These are phyloP conservation scores for Tachysurus fulvidraco DNA, from an alignment of 2,113 vertebrate species.

Conservation along the genomic window DNA sequence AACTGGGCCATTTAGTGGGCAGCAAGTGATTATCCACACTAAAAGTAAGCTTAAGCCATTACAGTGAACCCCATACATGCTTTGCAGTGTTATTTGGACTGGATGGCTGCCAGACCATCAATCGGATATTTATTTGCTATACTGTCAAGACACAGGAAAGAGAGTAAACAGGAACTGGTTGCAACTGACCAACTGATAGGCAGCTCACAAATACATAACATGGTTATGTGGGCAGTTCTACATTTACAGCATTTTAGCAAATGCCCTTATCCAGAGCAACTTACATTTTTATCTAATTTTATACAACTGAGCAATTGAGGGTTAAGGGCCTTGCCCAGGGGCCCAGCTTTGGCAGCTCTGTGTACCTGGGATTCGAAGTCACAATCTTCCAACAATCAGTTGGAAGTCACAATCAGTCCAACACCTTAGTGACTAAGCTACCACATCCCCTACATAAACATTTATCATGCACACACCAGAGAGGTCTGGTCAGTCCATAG, in stretches of 20 bases:
- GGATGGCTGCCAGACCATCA: background rate
- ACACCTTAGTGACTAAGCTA: background rate
- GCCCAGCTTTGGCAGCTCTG: too few species aligned
- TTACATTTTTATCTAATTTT: too few species aligned
- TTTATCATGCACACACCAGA: background rate
- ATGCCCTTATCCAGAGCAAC: too few species aligned
- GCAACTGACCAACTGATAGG: background rate
- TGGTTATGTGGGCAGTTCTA: background rate
- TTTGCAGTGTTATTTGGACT: too few species aligned
- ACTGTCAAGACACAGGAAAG: too few species aligned
- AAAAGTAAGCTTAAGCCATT: background rate
- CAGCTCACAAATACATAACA: background rate
- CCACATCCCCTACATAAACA: background rate
- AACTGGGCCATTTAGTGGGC: background rate
- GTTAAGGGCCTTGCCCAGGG: too few species aligned
- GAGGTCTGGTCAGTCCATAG: background rate
- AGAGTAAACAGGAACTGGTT: background rate
- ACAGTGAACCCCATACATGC: background rate
- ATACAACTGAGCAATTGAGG: too few species aligned
- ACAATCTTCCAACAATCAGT: too few species aligned
- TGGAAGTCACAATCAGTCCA: too few species aligned
- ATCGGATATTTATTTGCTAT: background rate
- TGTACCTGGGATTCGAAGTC: too few species aligned
- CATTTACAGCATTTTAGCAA: too few species aligned
- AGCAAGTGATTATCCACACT: background rate